Evolutionary conservation across 2,888 invertebrate species (phyloP).

Genomic region (Chloromyia formosa): DNA sequence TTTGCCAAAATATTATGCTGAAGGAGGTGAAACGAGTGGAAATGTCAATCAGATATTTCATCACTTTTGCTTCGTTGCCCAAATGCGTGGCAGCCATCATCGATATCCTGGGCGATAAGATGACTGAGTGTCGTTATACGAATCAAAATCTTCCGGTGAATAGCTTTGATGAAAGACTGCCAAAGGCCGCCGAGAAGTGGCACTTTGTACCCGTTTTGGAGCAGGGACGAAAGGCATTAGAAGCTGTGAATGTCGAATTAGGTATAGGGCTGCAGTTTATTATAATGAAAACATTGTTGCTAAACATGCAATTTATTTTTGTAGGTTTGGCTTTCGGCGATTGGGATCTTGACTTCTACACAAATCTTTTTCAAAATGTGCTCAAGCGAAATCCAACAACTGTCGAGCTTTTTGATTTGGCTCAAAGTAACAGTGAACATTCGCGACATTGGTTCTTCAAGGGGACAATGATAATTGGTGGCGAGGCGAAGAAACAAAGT

Average conservation of each 20-base stretch:
- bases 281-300: constrained; percentile 21
- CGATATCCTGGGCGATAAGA: constrained; percentile 83
- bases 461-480: constrained; percentile 87
- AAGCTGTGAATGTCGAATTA: constrained; percentile 79
- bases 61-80: constrained; percentile 63
- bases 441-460: constrained; percentile 99
- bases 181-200: constrained; percentile 77
- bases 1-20: constrained; percentile 86
- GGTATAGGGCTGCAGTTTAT: constrained; percentile 64
- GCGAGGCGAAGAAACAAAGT: constrained; percentile 76
- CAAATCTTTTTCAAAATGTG: constrained; percentile 82
- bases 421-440: constrained; percentile 98
- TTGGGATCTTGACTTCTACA: constrained; percentile 92
- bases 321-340: constrained; percentile 89
- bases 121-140: constrained; percentile 91
- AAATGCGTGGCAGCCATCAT: constrained; percentile 59
- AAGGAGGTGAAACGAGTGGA: constrained; percentile 82
- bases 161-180: constrained; percentile 75
- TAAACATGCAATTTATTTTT: constrained; percentile 44
- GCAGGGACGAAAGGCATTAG: constrained; percentile 80
- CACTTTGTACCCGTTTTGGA: constrained; percentile 84
- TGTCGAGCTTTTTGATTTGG: constrained; percentile 97
- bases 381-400: constrained; percentile 93
- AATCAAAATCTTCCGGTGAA: constrained; percentile 70
- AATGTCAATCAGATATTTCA: constrained; percentile 78